phyloP scores from a whole-genome alignment of 2,888 invertebrate genomes.

The Apotomis turbidana region DNA sequence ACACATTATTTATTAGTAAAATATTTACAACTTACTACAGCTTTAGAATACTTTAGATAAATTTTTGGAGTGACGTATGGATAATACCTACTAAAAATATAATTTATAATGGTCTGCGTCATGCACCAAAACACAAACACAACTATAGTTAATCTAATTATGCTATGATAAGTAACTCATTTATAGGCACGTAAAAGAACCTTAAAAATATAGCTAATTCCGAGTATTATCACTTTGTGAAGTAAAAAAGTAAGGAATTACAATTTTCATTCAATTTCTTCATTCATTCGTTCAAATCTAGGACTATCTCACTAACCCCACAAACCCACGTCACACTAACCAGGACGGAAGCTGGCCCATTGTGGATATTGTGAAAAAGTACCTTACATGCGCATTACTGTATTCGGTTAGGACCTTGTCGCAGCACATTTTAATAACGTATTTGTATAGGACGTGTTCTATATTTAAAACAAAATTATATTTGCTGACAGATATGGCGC shows the following conservation, averaged over 20 bases:
- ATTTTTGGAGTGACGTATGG: too few relatives aligned
- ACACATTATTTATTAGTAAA: too few relatives aligned
- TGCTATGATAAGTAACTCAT: too few relatives aligned
- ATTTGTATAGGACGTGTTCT: constrained; percentile 24
- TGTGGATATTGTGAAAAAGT: constrained; percentile 40
- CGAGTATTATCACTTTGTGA: too few relatives aligned
- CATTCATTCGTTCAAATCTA: constrained; percentile 2
- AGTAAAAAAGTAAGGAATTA: not conserved
- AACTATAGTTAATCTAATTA: too few relatives aligned
- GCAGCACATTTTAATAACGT: not conserved
- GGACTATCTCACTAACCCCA: constrained; percentile 28
- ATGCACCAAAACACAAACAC: too few relatives aligned
- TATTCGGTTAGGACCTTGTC: constrained; percentile 28
- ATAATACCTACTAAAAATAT: too few relatives aligned
- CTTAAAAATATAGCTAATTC: too few relatives aligned
- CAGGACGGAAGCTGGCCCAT: constrained; percentile 29
- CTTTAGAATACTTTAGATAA: too few relatives aligned
- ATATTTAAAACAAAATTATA: constrained; percentile 19
- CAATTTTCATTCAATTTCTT: not conserved
- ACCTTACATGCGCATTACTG: constrained; percentile 23
- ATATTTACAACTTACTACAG: too few relatives aligned
- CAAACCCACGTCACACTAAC: constrained; percentile 21
- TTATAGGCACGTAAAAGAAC: too few relatives aligned
- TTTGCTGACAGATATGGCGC: constrained; percentile 4
- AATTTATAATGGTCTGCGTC: too few relatives aligned